Base-by-base conservation (phyloP, 2,113 vertebrate genomes). In the Solea solea region DNA sequence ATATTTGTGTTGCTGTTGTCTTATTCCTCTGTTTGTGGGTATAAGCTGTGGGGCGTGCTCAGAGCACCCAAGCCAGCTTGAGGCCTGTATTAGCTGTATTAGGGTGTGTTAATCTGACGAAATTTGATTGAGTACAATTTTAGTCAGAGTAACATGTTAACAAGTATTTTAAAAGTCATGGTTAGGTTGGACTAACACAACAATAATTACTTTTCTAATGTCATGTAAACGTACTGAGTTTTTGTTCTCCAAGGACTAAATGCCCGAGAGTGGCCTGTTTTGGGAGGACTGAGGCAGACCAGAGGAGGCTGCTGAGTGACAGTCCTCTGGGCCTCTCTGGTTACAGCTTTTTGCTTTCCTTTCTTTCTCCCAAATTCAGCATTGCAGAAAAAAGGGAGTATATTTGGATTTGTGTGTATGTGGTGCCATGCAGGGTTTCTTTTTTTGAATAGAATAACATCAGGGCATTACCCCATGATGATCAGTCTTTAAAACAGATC, bases 291-390 rank as follows among this genome's bases (percentile, higher is more conserved):
- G 60, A 79, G 57, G 58, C 50, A 58, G 69, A 86, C 11, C 50
- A 45, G 41, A 76, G 62, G 81, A 87, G 65, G 51, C n/a, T 77
- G 81, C 68, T 67, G 76, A 89, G 74, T 86, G 89, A 85, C 63
- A 42, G 73, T 82, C 82, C 84, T 92, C 78, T 64, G 86, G 76
- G 87, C 77, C 39, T 87, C 85, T 92, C 83, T 50, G 56, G 80
- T 92, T 92, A 83, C 90, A 88, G 67, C 62, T 45, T 48, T 72
- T 73, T 81, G 68, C 67, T 76, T 86, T 88, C 64, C 70, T 86
- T 82, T 83, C 81, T 81, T 90, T 86, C 45, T 5, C 74, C 84
- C 67, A 78, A 84, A 75, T 69, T 74, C 52, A 66, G 45, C 25
- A 52, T 65, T 63, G 27, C 14, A 42, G 48, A 59, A 67, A 69